Percentiles rank a stretch among this genome's conserved stretches.
Conservation (phyloP, 2,113 vertebrate species). For the Paramisgurnus dabryanus region DNA sequence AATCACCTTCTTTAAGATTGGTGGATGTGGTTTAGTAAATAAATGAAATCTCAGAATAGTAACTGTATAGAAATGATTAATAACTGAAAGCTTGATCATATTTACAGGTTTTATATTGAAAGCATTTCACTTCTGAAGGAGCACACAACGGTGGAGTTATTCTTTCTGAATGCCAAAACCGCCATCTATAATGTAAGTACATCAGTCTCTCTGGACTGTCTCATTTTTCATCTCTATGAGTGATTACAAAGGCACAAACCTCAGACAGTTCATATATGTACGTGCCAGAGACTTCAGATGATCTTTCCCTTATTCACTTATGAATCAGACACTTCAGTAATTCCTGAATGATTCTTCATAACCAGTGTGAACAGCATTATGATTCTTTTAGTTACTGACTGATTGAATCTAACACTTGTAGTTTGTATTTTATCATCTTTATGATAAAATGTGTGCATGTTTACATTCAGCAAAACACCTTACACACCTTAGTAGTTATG, state of each 20-base stretch:
- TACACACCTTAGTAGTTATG: no score
- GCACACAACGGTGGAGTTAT: conserved; percentile 93
- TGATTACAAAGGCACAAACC: conserved; percentile 5
- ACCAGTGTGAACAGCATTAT: neutral
- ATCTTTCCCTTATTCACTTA: neutral
- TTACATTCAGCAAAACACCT: no score
- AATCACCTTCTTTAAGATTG: conserved; percentile 5
- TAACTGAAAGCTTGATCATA: conserved; percentile 8
- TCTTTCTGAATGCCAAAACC: conserved; percentile 96
- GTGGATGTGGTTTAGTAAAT: neutral
- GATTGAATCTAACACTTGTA: no score
- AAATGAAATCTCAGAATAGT: neutral
- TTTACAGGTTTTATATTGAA: conserved; percentile 93
- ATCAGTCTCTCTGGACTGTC: conserved; percentile 22
- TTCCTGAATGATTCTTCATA: neutral
- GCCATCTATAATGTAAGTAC: conserved; percentile 91
- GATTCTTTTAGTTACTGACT: neutral
- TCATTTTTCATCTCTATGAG: neutral
- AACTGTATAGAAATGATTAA: no score
- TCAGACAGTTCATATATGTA: neutral
- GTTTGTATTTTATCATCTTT: no score
- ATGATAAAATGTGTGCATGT: no score
- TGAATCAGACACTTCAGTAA: neutral
- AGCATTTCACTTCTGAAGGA: conserved; percentile 96
- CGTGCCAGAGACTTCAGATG: neutral